Evolutionary conservation across 1,140 invertebrate genomes (phyloP).

Genomic region (Zaprionus vittiger): DNA sequence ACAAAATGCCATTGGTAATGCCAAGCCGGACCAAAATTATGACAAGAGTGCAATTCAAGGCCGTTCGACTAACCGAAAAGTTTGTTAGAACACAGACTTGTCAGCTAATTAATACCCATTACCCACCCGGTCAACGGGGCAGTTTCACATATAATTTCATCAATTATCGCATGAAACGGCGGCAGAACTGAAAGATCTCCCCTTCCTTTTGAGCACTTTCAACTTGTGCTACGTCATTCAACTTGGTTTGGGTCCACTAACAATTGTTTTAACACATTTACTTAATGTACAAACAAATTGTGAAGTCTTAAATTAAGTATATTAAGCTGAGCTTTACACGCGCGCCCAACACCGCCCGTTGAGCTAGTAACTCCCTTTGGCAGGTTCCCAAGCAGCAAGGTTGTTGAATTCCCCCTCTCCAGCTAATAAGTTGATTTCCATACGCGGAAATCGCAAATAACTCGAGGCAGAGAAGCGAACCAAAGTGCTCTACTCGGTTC

Average conservation of each 20-base stretch:
- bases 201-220: slow-evolving; percentile 50
- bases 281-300: slow-evolving; percentile 59
- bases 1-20: slow-evolving; percentile 10
- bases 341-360: slow-evolving; percentile 7
- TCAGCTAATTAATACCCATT: slow-evolving; percentile 54
- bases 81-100: slow-evolving; percentile 34
- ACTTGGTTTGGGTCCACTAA: slow-evolving; percentile 29
- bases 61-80: not conserved
- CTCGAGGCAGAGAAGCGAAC: slow-evolving; percentile 28
- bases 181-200: slow-evolving; percentile 30
- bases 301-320: slow-evolving; percentile 69
- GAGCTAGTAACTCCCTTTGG: slow-evolving; percentile 4
- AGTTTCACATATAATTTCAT: slow-evolving; percentile 39
- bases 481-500: slow-evolving; percentile 47
- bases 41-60: slow-evolving; percentile 31
- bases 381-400: slow-evolving; percentile 68
- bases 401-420: slow-evolving; percentile 25
- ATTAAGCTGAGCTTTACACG: slow-evolving; percentile 53
- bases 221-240: slow-evolving; percentile 60
- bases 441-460: slow-evolving; percentile 66
- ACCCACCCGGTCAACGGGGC: slow-evolving; percentile 2
- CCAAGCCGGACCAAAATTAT: slow-evolving; percentile 14
- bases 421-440: slow-evolving; percentile 55
- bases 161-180: slow-evolving; percentile 54
- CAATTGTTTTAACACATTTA: slow-evolving; percentile 66